Evolutionary conservation across 2,113 vertebrate species (phyloP).

Genomic region (Megaceryle maxima): DNA sequence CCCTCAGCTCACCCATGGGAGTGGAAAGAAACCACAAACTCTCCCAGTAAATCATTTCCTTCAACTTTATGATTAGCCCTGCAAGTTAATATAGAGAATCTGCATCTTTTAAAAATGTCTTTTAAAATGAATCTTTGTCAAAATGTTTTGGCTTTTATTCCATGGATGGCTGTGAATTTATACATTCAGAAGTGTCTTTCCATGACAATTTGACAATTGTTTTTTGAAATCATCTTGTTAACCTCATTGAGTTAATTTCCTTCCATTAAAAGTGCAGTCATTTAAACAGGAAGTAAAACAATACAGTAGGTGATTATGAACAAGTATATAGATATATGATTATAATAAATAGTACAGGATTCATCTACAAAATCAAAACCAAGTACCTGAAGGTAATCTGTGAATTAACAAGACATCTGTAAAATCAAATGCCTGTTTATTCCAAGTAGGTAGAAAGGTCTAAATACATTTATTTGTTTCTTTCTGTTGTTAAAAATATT

Average conservation of each 20-base stretch:
- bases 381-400: background rate
- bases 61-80: background rate
- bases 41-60: background rate
- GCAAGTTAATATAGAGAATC: background rate
- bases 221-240: background rate
- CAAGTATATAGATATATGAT: background rate
- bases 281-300: background rate
- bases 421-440: background rate
- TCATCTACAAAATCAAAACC: background rate
- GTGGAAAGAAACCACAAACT: background rate
- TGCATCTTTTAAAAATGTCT: background rate
- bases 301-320: background rate
- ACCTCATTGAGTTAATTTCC: background rate
- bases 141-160: background rate
- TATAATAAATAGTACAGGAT: background rate
- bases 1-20: background rate
- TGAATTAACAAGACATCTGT: background rate
- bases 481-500: background rate
- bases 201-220: background rate
- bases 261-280: background rate
- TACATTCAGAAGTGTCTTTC: background rate
- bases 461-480: background rate
- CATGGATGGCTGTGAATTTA: background rate
- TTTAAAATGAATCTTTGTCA: background rate
- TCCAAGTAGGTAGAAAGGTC: background rate